A percentile compares a stretch with the other conserved stretches of the same genome.
These are phyloP conservation scores for Vollenhovia emeryi DNA, from an alignment of 1,140 invertebrate species.

Conservation along the genomic window DNA sequence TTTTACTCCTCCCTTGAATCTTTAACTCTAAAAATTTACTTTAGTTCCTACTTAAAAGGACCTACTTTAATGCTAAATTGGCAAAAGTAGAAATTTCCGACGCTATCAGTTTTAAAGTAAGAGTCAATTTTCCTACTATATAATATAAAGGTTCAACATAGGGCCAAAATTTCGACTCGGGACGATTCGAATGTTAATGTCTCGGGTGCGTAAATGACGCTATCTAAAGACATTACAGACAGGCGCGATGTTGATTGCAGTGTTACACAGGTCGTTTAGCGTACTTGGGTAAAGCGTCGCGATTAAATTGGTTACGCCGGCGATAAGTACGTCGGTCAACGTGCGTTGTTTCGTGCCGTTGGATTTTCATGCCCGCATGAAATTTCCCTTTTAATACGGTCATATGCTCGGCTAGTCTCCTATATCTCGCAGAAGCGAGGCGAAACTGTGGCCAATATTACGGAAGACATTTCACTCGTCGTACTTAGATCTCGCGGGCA, in stretches of 20 bases:
- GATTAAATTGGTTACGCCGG: slow-evolving; percentile 39
- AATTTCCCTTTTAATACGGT: slow-evolving; percentile 48
- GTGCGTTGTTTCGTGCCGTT: not conserved
- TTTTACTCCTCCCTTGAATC: too few relatives aligned
- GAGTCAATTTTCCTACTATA: too few relatives aligned
- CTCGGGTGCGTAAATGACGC: not conserved
- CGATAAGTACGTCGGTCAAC: slow-evolving; percentile 8
- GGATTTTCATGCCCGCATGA: slow-evolving; percentile 29
- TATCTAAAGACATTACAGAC: not conserved
- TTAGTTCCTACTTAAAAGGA: too few relatives aligned
- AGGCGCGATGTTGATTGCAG: not conserved
- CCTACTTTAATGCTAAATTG: too few relatives aligned
- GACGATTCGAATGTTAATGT: slow-evolving; percentile 9
- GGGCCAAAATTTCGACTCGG: too few relatives aligned
- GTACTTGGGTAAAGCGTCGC: not conserved
- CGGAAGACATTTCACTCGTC: slow-evolving; percentile 5
- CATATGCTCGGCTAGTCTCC: slow-evolving; percentile 8
- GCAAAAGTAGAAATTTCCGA: too few relatives aligned
- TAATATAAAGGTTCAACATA: too few relatives aligned
- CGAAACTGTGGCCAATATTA: not conserved
- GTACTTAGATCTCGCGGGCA: not conserved
- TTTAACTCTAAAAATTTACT: too few relatives aligned
- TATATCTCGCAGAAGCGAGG: slow-evolving; percentile 2
- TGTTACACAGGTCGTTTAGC: slow-evolving; percentile 2
- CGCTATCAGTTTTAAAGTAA: too few relatives aligned